phyloP scores from a whole-genome alignment of 2,113 vertebrate species.

The Oophaga pumilio region DNA sequence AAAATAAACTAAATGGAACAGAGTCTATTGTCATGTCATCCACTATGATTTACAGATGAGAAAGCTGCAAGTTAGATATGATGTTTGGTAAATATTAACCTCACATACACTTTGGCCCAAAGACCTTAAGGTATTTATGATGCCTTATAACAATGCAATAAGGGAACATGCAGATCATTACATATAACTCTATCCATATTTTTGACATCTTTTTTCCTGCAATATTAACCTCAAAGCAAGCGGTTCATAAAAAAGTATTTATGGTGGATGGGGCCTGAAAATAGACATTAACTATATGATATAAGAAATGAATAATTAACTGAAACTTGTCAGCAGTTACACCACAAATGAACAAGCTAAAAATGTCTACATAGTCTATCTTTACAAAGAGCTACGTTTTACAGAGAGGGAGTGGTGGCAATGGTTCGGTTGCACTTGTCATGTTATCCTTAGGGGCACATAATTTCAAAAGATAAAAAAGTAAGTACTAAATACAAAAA shows the following conservation, averaged over 20 bases:
- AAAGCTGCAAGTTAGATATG: neutral
- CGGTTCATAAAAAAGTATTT: no score
- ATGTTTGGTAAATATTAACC: conserved; percentile 33
- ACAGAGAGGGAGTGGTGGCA: no score
- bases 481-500: no score
- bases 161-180: neutral
- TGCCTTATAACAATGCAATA: neutral
- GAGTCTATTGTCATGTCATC: neutral
- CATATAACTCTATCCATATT: neutral
- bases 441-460: no score
- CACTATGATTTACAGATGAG: neutral
- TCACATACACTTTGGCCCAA: conserved; percentile 43
- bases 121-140: conserved; percentile 23
- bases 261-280: neutral
- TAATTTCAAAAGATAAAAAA: no score
- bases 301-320: neutral
- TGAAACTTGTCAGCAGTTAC: no score
- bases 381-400: no score
- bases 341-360: no score
- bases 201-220: no score
- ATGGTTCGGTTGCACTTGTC: no score
- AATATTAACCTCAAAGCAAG: no score
- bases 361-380: no score
- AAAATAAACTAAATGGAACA: neutral
- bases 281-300: neutral